Conservation (phyloP, 2,797 vertebrate species). For the Tiaroga cobitis region DNA sequence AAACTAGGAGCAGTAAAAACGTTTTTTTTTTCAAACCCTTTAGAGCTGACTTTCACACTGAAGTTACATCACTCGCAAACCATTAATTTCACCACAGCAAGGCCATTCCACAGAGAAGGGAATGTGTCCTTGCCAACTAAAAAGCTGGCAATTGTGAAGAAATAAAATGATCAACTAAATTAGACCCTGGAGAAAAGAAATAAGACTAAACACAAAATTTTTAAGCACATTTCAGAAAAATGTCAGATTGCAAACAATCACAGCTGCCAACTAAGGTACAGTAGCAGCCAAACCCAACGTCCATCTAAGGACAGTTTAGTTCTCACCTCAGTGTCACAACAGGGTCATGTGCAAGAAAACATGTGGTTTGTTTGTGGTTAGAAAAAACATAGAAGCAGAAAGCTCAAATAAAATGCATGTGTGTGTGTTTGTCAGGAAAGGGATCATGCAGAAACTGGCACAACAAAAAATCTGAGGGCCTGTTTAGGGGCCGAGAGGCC, state of each 20-base stretch:
- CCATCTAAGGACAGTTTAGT: constrained; percentile 7
- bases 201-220: not conserved
- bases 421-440: constrained; percentile 11
- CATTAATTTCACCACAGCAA: constrained; percentile 19
- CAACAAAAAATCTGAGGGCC: constrained; percentile 22
- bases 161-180: constrained; percentile 30
- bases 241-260: constrained; percentile 7
- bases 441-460: constrained; percentile 46
- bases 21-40: not conserved
- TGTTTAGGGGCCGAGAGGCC: constrained; percentile 58
- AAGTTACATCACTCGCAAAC: constrained; percentile 7
- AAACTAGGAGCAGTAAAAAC: not conserved
- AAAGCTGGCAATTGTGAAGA: constrained; percentile 9
- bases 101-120: not conserved
- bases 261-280: not conserved
- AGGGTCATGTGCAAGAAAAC: not conserved
- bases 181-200: constrained; percentile 8
- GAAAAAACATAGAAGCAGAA: constrained; percentile 18
- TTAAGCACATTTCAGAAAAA: constrained; percentile 4
- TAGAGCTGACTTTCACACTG: not conserved
- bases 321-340: constrained; percentile 16
- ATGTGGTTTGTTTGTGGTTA: constrained; percentile 35
- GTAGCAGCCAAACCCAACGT: not conserved
- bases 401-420: not conserved
- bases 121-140: constrained; percentile 36